Conservation (phyloP, 2,888 invertebrate genomes). For the Mesopsocus fuscifrons region DNA sequence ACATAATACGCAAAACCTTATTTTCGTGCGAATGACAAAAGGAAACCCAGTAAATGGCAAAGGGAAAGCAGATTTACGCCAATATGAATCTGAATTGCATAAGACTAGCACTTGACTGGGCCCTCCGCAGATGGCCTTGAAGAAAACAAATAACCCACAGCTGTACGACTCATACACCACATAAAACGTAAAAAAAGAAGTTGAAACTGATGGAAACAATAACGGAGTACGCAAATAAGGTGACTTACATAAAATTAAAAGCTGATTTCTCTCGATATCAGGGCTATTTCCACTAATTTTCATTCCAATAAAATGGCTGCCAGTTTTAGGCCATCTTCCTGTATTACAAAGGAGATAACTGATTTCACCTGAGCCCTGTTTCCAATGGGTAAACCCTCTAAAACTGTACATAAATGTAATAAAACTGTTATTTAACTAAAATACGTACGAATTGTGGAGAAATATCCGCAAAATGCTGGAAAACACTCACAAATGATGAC, state of each 20-base stretch:
- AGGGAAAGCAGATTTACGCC: background rate
- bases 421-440: too few relatives aligned
- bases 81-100: constrained; percentile 7
- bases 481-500: constrained; percentile 10
- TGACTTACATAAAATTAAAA: background rate
- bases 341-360: constrained; percentile 5
- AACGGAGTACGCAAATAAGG: background rate
- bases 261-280: too few relatives aligned
- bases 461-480: background rate
- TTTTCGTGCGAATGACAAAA: too few relatives aligned
- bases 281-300: too few relatives aligned
- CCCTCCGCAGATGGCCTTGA: constrained; percentile 8
- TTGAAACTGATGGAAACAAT: background rate
- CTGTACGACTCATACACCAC: background rate
- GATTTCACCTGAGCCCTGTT: too few relatives aligned
- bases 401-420: too few relatives aligned
- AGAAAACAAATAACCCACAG: constrained; percentile 3
- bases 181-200: background rate
- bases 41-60: too few relatives aligned
- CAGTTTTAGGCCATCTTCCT: constrained; percentile 8
- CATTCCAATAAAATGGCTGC: constrained; percentile 10
- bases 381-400: too few relatives aligned
- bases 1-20: too few relatives aligned
- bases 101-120: constrained; percentile 4
- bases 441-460: background rate